phyloP scores from a whole-genome alignment of 2,113 vertebrate genomes.

The Malurus cyaneus region DNA sequence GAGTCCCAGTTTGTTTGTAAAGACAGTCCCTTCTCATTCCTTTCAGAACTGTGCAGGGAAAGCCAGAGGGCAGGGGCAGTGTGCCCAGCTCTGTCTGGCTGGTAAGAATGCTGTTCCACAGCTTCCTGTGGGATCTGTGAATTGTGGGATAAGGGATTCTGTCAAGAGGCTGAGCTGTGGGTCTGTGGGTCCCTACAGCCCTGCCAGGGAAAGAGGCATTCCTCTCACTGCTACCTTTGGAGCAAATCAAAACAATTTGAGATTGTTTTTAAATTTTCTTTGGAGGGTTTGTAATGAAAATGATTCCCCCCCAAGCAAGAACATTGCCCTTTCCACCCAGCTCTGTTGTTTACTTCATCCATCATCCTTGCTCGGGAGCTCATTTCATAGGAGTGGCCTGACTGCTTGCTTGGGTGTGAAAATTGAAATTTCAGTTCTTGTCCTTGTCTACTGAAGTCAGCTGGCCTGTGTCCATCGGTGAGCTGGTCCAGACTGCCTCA shows the following conservation, averaged over 20 bases:
- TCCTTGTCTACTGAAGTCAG: neutral
- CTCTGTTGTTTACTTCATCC: constrained; percentile 24
- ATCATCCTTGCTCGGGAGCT: neutral
- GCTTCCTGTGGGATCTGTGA: neutral
- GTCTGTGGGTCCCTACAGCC: accelerated
- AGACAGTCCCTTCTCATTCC: no score
- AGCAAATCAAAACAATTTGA: neutral
- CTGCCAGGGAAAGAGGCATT: neutral
- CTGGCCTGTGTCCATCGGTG: neutral
- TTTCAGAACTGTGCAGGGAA: neutral
- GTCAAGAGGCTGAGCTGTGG: neutral
- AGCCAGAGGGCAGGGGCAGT: no score
- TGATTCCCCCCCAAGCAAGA: neutral
- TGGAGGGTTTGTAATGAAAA: neutral
- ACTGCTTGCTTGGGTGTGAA: neutral
- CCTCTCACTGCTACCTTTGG: neutral
- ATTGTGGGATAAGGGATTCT: neutral
- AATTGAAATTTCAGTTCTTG: neutral
- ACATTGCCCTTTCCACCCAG: neutral
- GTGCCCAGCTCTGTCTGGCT: accelerated
- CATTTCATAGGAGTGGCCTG: neutral
- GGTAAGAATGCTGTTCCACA: accelerated
- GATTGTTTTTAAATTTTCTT: neutral
- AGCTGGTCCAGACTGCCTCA: neutral
- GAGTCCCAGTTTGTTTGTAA: no score